Evolutionary conservation across 2,797 vertebrate species (phyloP).

Genomic region (Neosilurus mollespiculum): DNA sequence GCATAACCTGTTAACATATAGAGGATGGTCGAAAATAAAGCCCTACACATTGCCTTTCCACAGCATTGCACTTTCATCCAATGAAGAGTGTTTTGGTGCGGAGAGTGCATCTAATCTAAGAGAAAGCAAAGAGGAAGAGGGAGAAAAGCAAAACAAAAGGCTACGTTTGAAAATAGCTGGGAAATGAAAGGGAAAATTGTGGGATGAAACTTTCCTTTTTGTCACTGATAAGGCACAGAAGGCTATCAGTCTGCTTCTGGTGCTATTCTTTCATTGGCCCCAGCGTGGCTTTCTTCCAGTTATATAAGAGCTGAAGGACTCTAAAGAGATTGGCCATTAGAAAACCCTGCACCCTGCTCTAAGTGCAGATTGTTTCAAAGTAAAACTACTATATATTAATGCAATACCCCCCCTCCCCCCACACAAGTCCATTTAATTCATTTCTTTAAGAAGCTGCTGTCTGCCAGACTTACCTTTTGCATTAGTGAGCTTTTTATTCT

Average conservation of each 20-base stretch:
- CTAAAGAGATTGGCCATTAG: slow-evolving; percentile 47
- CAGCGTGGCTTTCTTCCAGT: slow-evolving; percentile 33
- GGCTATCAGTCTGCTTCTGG: slow-evolving; percentile 64
- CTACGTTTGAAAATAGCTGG: slow-evolving; percentile 37
- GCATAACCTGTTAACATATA: slow-evolving; percentile 25
- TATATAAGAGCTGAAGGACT: slow-evolving; percentile 50
- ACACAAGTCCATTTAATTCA: slow-evolving; percentile 48
- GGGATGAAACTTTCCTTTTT: slow-evolving; percentile 53
- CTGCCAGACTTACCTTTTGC: slow-evolving; percentile 52
- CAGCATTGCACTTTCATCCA: slow-evolving; percentile 20
- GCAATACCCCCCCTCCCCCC: too few species aligned
- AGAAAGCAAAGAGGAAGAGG: slow-evolving; percentile 15
- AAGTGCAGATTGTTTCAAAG: slow-evolving; percentile 48
- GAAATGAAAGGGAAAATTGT: slow-evolving; percentile 58
- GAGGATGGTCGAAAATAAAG: slow-evolving; percentile 4
- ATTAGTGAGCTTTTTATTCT: slow-evolving; percentile 55
- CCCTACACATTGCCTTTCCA: slow-evolving; percentile 16
- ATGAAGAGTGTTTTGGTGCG: slow-evolving; percentile 26
- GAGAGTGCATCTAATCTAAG: slow-evolving; percentile 25
- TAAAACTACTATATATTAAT: slow-evolving; percentile 47
- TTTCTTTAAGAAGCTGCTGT: slow-evolving; percentile 45
- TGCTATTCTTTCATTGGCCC: slow-evolving; percentile 44
- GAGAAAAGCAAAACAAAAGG: slow-evolving; percentile 26
- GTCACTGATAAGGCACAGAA: slow-evolving; percentile 52
- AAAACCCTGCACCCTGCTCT: slow-evolving; percentile 40